These are phyloP conservation scores for Kryptolebias ocellatus DNA, from an alignment of 2,797 vertebrate species.

Conservation along the genomic window DNA sequence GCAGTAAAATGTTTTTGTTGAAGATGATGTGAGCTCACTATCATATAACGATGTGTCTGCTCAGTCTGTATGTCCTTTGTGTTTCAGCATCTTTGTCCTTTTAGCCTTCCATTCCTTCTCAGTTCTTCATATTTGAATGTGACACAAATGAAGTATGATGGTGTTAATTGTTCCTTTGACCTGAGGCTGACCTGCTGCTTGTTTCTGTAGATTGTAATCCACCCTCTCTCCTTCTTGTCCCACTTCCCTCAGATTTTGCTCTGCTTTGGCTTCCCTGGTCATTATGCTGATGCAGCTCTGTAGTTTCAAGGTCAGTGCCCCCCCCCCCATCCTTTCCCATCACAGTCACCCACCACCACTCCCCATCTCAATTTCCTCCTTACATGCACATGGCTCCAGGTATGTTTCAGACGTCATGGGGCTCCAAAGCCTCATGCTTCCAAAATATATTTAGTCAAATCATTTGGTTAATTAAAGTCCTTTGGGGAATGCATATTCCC, in stretches of 20 bases:
- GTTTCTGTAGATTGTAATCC: slow-evolving; percentile 78
- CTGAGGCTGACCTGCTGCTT: slow-evolving; percentile 37
- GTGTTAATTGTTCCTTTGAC: slow-evolving; percentile 4
- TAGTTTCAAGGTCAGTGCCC: slow-evolving; percentile 99
- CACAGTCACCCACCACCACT: not conserved
- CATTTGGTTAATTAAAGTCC: too few species aligned
- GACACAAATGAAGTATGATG: slow-evolving; percentile 46
- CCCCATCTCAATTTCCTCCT: slow-evolving; percentile 5
- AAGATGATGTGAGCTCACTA: not conserved
- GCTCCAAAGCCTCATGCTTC: not conserved
- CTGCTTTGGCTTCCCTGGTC: slow-evolving; percentile 93
- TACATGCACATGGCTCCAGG: slow-evolving; percentile 3
- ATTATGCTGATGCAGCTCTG: slow-evolving; percentile 99
- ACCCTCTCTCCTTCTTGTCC: slow-evolving; percentile 79
- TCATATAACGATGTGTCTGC: slow-evolving; percentile 4
- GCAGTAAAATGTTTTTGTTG: slow-evolving; percentile 9
- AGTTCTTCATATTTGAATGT: slow-evolving; percentile 50
- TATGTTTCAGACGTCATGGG: not conserved
- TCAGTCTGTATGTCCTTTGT: slow-evolving; percentile 12
- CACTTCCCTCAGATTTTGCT: slow-evolving; percentile 95
- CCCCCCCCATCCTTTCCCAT: slow-evolving; percentile 71
- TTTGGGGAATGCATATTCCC: too few species aligned
- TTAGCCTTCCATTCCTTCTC: slow-evolving; percentile 27
- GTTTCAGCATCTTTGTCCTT: slow-evolving; percentile 23
- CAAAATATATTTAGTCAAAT: not conserved